Evolutionary conservation across 2,797 vertebrate species (phyloP), one percentile per base, ranked within the genome.

Genomic region (Triplophysa bombifrons): DNA sequence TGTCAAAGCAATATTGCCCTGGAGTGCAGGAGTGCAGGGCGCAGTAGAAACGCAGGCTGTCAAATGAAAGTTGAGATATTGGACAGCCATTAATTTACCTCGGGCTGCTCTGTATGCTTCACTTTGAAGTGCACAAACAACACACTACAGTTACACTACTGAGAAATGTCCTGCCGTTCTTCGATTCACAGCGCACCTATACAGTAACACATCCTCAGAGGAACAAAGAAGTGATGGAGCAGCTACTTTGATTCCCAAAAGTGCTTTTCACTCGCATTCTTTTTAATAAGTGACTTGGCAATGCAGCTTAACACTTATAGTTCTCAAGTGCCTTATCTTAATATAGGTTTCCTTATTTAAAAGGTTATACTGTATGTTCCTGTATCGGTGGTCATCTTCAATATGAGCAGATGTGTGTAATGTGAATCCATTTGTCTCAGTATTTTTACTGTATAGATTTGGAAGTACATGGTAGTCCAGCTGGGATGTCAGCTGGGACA

Each of bases 101-200:
- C 22, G 13, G 56, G 65, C 48, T 65, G 12, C 46, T 70, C 64
- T 72, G 27, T 63, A 72, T 48, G 58, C 75, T 78, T 78, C 58
- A 44, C 60, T 84, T 74, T 84, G 65, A 84, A 65, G 78, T 78
- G 71, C 55, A 56, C 67, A 78, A 84, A 81, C 44, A 79, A 79
- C 65, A 81, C n/a, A 64, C 71, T 65, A 46, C 30, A 81, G 82
- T 65, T 74, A 78, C 25, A 71, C 13, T 7, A 58, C 71, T 69
- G 48, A 50, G 75, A 70, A 74, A 50, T 61, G 48, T 74, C 73
- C 56, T 51, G 27, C 9, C 25, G 0, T 17, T 25, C 50, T 50
- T 2, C 20, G 25, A 61, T 61, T 61, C 9, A 34, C 5, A 67
- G 17, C 5, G n/a, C 64, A 27, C 34, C 67, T 19, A 7, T 55